Evolutionary conservation across 2,797 vertebrate species (phyloP).

Genomic region (Crypturellus tataupa): DNA sequence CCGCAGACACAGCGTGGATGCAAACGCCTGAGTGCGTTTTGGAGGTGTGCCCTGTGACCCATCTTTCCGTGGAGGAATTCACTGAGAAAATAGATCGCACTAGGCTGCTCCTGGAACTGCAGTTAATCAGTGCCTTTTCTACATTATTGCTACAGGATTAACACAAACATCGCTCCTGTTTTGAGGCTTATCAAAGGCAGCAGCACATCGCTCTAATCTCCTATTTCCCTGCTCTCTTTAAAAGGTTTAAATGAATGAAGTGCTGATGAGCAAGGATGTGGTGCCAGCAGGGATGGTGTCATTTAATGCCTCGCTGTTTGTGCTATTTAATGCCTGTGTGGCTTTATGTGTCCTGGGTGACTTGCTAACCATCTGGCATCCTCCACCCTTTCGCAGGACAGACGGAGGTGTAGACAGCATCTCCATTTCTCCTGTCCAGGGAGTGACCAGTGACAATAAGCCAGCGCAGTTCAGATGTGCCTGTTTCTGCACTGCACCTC

Average conservation of each 20-base stretch:
- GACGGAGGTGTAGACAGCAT: slow-evolving; percentile 37
- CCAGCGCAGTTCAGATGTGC: background rate
- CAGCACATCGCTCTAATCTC: slow-evolving; percentile 69
- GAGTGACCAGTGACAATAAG: slow-evolving; percentile 25
- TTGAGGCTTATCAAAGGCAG: slow-evolving; percentile 68
- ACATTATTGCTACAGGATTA: slow-evolving; percentile 50
- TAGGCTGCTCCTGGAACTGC: slow-evolving; percentile 34
- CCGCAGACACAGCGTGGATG: slow-evolving; percentile 5
- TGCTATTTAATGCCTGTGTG: slow-evolving; percentile 59
- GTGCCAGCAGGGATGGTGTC: slow-evolving; percentile 64
- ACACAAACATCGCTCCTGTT: slow-evolving; percentile 56
- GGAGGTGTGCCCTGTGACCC: slow-evolving; percentile 63
- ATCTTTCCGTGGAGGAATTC: slow-evolving; percentile 49
- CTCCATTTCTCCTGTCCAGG: slow-evolving; percentile 22
- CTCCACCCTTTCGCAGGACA: slow-evolving; percentile 31
- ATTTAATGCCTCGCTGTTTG: slow-evolving; percentile 58
- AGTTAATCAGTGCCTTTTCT: slow-evolving; percentile 37
- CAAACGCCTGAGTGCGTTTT: slow-evolving; percentile 19
- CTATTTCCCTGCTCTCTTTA: slow-evolving; percentile 59
- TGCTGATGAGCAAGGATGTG: slow-evolving; percentile 63
- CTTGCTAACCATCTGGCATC: slow-evolving; percentile 61
- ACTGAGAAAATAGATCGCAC: slow-evolving; percentile 33
- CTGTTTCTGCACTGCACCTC: background rate
- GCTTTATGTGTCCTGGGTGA: slow-evolving; percentile 65
- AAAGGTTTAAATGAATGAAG: slow-evolving; percentile 58